phyloP scores from a whole-genome alignment of 2,888 invertebrate species.

The Hymenopus coronatus region DNA sequence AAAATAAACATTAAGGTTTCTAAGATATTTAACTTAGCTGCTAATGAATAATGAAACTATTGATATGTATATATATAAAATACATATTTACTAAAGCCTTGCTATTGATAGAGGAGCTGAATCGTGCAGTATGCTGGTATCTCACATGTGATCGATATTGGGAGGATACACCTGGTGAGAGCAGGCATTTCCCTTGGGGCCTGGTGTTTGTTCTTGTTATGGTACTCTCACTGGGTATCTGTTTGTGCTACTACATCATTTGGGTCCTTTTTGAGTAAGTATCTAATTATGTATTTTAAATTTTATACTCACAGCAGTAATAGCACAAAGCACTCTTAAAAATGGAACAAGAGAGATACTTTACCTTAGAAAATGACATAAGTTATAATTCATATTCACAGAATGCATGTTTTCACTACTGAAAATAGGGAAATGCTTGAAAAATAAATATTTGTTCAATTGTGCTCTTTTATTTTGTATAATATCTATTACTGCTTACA shows the following conservation, averaged over 20 bases:
- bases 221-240: slow-evolving; percentile 76
- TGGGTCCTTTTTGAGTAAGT: slow-evolving; percentile 92
- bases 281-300: neutral
- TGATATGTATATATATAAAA: neutral
- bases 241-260: slow-evolving; percentile 88
- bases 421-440: no score
- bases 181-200: slow-evolving; percentile 80
- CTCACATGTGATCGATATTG: slow-evolving; percentile 89
- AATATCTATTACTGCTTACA: no score
- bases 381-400: no score
- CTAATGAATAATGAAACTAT: neutral
- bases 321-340: neutral
- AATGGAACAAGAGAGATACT: neutral
- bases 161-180: slow-evolving; percentile 75
- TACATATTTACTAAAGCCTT: neutral
- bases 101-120: slow-evolving; percentile 69
- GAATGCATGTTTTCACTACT: no score
- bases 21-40: no score
- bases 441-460: no score
- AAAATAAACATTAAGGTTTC: no score
- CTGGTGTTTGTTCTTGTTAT: slow-evolving; percentile 73
- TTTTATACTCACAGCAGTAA: neutral
- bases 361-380: no score
- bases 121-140: slow-evolving; percentile 88
- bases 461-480: no score